A percentile compares a stretch with the other conserved stretches of the same genome.
Conservation (phyloP, 2,797 vertebrate genomes). For the Chromobotia macracanthus region DNA sequence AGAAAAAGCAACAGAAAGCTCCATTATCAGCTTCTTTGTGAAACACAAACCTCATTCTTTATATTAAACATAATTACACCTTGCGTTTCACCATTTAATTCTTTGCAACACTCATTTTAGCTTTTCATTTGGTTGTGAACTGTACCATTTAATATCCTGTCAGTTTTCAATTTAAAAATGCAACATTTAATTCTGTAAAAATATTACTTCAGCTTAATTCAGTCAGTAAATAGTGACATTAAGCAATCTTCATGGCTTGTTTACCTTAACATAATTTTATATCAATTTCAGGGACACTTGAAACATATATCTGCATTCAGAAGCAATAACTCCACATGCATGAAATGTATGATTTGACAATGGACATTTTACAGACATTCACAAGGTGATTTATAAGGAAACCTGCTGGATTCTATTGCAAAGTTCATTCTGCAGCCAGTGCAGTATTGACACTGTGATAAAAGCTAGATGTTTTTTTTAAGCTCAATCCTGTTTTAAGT, state of each 20-base stretch:
- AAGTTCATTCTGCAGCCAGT: not conserved
- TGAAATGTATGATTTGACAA: not conserved
- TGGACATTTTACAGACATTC: not conserved
- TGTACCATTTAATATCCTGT: slow-evolving; percentile 3
- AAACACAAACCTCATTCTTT: not conserved
- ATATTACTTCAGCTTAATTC: not conserved
- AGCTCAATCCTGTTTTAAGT: not conserved
- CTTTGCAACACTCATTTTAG: not conserved
- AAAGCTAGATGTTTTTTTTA: not conserved
- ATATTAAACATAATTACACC: not conserved
- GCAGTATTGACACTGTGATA: not conserved
- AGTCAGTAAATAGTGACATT: not conserved
- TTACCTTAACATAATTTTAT: not conserved
- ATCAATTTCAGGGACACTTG: not conserved
- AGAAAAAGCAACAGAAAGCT: not conserved
- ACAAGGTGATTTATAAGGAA: not conserved
- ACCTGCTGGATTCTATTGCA: not conserved
- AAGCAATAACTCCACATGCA: slow-evolving; percentile 2
- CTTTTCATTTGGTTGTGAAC: not conserved
- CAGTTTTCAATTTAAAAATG: slow-evolving; percentile 8
- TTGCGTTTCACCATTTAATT: not conserved
- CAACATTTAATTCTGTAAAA: slow-evolving; percentile 5
- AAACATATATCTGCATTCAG: not conserved
- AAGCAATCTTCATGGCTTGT: not conserved
- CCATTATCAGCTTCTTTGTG: not conserved